phyloP scores from a whole-genome alignment of 2,113 vertebrate species.

The Poicephalus meyeri region DNA sequence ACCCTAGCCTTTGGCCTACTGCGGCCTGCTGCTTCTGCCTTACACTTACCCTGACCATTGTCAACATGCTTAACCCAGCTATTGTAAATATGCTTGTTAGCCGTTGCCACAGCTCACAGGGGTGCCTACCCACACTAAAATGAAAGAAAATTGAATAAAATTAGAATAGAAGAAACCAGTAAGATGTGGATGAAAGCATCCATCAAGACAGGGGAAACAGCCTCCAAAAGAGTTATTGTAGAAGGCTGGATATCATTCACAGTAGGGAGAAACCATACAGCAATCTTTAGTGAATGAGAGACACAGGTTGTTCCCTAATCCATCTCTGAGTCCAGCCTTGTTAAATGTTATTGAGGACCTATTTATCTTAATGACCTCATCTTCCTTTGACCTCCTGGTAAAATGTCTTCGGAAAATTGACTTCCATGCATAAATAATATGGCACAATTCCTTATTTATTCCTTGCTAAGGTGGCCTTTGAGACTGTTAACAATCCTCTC shows the following conservation, averaged over 20 bases:
- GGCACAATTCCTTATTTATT: not conserved
- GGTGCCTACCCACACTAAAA: no score
- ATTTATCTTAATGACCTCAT: not conserved
- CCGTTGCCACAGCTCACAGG: no score
- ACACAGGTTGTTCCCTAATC: not conserved
- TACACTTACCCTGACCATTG: no score
- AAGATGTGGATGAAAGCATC: not conserved
- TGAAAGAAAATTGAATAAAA: not conserved
- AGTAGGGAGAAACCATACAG: not conserved
- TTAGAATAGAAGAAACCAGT: not conserved
- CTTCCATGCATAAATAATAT: not conserved
- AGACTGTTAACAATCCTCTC: not conserved
- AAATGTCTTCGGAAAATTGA: not conserved
- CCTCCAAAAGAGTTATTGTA: not conserved
- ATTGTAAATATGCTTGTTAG: no score
- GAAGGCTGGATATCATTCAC: not conserved
- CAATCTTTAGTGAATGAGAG: not conserved
- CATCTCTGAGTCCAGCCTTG: not conserved
- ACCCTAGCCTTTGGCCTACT: no score
- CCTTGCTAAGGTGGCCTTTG: not conserved
- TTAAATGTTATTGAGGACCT: not conserved
- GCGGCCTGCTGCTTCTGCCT: no score
- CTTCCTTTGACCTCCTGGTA: not conserved
- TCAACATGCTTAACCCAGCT: no score
- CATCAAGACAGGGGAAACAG: not conserved